These are phyloP conservation scores for Pteria penguin DNA, from an alignment of 2,888 invertebrate species.

Conservation along the genomic window DNA sequence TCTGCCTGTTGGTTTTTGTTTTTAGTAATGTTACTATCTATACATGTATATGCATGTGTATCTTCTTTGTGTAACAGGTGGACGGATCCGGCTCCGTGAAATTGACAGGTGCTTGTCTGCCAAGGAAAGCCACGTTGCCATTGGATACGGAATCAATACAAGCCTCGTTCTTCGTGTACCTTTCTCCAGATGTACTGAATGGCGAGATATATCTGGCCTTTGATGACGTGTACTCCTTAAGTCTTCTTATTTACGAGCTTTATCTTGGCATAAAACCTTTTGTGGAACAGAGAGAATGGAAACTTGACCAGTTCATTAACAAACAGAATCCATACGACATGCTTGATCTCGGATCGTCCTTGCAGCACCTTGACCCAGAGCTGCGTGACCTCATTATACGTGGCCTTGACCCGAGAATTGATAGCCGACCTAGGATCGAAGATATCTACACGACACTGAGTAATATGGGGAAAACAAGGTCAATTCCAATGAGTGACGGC, in stretches of 20 bases:
- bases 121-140: conserved; percentile 62
- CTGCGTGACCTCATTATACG: neutral
- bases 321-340: conserved; percentile 56
- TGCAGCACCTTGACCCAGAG: neutral
- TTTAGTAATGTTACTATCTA: no score
- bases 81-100: conserved; percentile 53
- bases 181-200: conserved; percentile 72
- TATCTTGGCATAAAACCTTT: conserved; percentile 41
- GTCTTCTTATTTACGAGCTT: conserved; percentile 53
- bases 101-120: conserved; percentile 67
- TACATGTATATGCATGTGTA: neutral
- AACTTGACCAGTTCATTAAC: conserved; percentile 56
- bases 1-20: no score
- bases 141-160: conserved; percentile 45
- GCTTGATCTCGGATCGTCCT: conserved; percentile 48
- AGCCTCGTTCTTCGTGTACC: conserved; percentile 65
- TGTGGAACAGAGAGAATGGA: conserved; percentile 48
- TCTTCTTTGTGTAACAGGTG: conserved; percentile 38
- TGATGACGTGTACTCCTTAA: conserved; percentile 70
- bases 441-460: no score
- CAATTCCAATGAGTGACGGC: no score
- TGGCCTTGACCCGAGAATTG: neutral
- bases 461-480: no score
- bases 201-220: conserved; percentile 65
- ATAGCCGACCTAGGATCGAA: neutral